Evolutionary conservation across 2,888 invertebrate species (phyloP).

Genomic region (Coelopa pilipes): DNA sequence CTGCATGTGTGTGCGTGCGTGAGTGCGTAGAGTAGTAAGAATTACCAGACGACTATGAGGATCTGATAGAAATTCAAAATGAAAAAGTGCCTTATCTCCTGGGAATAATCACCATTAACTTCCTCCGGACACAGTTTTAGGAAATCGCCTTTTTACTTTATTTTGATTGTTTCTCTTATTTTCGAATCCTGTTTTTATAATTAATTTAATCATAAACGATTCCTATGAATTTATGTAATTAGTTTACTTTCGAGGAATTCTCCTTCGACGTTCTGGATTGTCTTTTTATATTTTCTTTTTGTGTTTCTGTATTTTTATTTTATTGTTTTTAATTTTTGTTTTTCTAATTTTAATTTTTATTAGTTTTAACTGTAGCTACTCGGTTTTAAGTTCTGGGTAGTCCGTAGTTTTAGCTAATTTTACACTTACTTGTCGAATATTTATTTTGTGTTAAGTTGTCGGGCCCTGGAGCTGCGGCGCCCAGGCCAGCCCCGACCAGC

Average conservation of each 20-base stretch:
- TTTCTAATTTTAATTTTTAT: background rate
- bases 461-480: too few relatives aligned
- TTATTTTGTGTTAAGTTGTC: constrained; percentile 10
- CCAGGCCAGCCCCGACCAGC: too few relatives aligned
- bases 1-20: constrained; percentile 8
- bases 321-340: constrained; percentile 1
- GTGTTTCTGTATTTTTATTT: constrained; percentile 31
- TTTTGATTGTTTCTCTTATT: background rate
- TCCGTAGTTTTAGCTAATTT: constrained; percentile 6
- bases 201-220: too few relatives aligned
- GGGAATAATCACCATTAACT: too few relatives aligned
- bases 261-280: background rate
- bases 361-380: background rate
- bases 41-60: background rate
- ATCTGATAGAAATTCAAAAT: constrained; percentile 34
- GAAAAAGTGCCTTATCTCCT: constrained; percentile 47
- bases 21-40: constrained; percentile 7
- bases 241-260: too few relatives aligned
- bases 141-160: constrained; percentile 8
- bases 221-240: too few relatives aligned
- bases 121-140: constrained; percentile 36
- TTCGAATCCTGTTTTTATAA: background rate
- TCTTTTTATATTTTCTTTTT: constrained; percentile 23
- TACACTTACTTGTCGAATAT: constrained; percentile 23
- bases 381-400: background rate